These are phyloP conservation scores for Nematostella vectensis DNA, from an alignment of 92 coral and sea anemone species.

Conservation along the genomic window DNA sequence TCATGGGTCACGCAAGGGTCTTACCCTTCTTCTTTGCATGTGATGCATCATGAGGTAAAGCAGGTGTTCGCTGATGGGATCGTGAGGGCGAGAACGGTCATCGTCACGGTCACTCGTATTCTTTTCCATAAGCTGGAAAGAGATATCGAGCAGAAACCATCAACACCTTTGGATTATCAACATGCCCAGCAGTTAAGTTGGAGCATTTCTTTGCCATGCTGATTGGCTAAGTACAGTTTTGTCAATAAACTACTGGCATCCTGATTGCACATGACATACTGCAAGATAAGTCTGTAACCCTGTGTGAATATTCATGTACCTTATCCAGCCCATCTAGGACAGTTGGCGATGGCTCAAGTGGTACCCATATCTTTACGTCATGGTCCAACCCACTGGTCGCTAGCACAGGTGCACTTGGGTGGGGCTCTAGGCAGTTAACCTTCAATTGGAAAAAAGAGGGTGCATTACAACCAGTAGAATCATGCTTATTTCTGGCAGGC, in stretches of 20 bases:
- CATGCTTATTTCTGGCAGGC: too few species aligned
- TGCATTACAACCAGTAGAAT: too few species aligned
- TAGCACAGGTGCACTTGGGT: constrained; percentile 77
- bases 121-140: constrained; percentile 51
- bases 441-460: constrained; percentile 6
- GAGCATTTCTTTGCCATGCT: too few species aligned
- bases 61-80: constrained; percentile 91
- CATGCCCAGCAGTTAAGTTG: too few species aligned
- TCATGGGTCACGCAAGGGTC: too few species aligned
- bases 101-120: constrained; percentile 85
- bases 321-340: constrained; percentile 54
- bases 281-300: too few species aligned
- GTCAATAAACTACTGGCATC: not conserved
- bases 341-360: constrained; percentile 66
- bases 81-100: constrained; percentile 77
- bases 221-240: not conserved
- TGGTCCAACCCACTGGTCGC: constrained; percentile 99
- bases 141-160: not conserved
- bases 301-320: too few species aligned
- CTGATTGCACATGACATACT: too few species aligned
- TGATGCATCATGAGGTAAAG: constrained; percentile 96
- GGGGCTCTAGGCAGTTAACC: constrained; percentile 98
- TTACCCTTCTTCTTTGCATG: constrained; percentile 69
- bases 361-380: constrained; percentile 89
- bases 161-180: not conserved